phyloP scores from a whole-genome alignment of 2,888 invertebrate species.

The Oligia strigilis region DNA sequence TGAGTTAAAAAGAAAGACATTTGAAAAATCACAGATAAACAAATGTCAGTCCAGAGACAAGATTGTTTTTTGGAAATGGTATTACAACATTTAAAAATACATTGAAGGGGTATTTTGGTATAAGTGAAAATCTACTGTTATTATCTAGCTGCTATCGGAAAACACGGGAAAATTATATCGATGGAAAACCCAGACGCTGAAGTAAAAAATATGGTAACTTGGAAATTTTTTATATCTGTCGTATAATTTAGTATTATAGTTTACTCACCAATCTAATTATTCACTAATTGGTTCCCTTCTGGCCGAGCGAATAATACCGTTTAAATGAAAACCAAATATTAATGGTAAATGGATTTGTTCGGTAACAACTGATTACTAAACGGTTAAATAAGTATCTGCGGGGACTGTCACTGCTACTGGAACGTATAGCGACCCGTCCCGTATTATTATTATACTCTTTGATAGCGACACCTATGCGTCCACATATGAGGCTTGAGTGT shows the following conservation, averaged over 20 bases:
- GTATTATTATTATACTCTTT: too few species aligned
- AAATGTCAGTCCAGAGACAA: slow-evolving; percentile 62
- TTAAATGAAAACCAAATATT: too few species aligned
- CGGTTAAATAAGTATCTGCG: too few species aligned
- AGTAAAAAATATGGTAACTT: background rate
- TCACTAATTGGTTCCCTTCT: too few species aligned
- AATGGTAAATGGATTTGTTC: background rate
- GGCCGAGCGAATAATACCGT: too few species aligned
- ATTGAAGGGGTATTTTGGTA: background rate
- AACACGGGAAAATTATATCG: background rate
- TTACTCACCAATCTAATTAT: background rate
- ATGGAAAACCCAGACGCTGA: background rate
- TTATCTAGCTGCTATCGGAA: background rate
- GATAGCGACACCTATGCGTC: too few species aligned
- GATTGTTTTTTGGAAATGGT: background rate
- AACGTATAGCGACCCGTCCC: too few species aligned
- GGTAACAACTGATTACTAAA: background rate
- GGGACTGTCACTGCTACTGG: too few species aligned
- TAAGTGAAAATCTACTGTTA: background rate
- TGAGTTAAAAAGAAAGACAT: slow-evolving; percentile 85
- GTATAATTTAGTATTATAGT: too few species aligned
- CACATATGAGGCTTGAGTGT: too few species aligned
- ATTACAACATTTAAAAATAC: slow-evolving; percentile 32
- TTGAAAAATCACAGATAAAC: slow-evolving; percentile 62
- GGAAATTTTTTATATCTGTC: background rate